Percentiles rank a stretch among this genome's conserved stretches.
Conservation (phyloP, 2,113 vertebrate species). For the Rhinolophus ferrumequinum region DNA sequence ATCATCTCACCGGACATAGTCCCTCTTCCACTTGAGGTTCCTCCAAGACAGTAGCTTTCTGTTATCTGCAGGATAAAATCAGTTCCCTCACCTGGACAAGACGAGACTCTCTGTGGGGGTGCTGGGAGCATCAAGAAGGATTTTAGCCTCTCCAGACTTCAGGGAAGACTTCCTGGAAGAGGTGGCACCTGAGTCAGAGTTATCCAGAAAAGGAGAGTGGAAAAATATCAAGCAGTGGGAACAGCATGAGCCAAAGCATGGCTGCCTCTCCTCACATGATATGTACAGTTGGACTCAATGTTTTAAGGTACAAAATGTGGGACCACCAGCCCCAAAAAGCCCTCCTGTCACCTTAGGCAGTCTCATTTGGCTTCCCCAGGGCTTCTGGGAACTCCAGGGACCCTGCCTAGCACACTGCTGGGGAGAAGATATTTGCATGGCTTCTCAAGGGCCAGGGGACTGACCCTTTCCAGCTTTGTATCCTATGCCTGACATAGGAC, state of each 20-base stretch:
- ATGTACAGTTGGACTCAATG: not conserved
- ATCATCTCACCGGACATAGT: not conserved
- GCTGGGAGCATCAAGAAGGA: not conserved
- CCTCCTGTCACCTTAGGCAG: not conserved
- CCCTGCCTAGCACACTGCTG: not conserved
- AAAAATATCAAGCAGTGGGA: not conserved
- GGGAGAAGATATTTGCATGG: not conserved
- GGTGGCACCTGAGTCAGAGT: not conserved
- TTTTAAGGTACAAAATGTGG: not conserved
- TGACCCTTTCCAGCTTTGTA: not conserved
- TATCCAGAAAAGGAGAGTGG: not conserved
- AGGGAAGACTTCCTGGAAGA: constrained; percentile 1
- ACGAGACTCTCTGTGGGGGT: not conserved
- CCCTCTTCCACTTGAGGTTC: not conserved
- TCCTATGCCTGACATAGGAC: not conserved
- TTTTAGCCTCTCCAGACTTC: not conserved
- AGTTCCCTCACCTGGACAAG: not conserved
- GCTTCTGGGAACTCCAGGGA: not conserved
- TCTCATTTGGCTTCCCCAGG: not conserved
- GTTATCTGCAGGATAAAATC: not conserved
- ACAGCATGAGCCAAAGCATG: not conserved
- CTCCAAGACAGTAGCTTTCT: not conserved
- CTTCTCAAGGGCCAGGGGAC: not conserved
- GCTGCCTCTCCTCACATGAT: not conserved
- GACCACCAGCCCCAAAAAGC: not conserved